Evolutionary conservation across 2,797 vertebrate genomes (phyloP), one percentile per base, ranked within the genome.

Genomic region (Sebastolobus alascanus): DNA sequence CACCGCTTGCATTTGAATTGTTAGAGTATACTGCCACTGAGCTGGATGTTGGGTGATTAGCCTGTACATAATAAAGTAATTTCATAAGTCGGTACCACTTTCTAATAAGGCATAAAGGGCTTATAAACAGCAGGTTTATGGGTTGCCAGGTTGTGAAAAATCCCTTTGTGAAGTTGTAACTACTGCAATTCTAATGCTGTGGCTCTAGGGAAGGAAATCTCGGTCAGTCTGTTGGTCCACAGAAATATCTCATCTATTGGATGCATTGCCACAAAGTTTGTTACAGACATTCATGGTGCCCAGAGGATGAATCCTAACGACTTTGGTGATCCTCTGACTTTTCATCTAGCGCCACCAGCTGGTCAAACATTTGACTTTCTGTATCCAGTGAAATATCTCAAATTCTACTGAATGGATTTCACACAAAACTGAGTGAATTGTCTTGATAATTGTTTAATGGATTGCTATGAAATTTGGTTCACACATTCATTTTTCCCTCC

Each of bases 1-100:
- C 75, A 70, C 68, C 14, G 69, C 66, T 71, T 16, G 3, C 29
- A 31, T 64, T 64, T 64, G 11, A 33, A 40, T 27, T 52, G 33
- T 35, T 27, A 18, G 27, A 50, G 29, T 73, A 27, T 66, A 46
- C 55, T 72, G 25, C 61, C 75, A 63, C 69, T 75, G 33, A 73
- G 46, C 65, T 55, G 74, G 68, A 73, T 77, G 38, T 72, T 59
- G 66, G 61, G 35, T 77, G 69, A 76, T 64, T 73, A 80, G 35
- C 73, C 61, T 87, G 77, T 87, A 84, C 38, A 84, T 85, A 88
- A 70, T 22, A n/a, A n/a, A 84, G 29, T 64, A 1, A 75, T 63
- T 61, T 56, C 14, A 33, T 40, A 16, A 37, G 33, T 46, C 7
- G 8, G 29, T 50, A 31, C n/a, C 37, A 29, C 20, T 80, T 82